Evolutionary conservation across 2,113 vertebrate species (phyloP).

Genomic region (Carlito syrichta): DNA sequence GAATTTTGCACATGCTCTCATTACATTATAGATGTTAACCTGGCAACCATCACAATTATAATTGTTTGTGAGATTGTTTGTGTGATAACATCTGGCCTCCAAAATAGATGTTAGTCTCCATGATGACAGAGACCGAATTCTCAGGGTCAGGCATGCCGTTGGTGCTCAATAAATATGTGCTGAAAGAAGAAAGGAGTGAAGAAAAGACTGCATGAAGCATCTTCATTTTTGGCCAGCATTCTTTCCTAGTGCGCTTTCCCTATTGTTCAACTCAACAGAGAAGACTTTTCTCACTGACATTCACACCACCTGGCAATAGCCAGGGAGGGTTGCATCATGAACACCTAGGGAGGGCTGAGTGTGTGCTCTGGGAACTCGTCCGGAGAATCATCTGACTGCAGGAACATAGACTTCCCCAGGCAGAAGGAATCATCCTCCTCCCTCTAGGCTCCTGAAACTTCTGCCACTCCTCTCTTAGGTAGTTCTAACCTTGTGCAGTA

Average conservation of each 20-base stretch:
- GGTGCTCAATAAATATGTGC: neutral
- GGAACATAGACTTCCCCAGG: neutral
- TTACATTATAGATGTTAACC: neutral
- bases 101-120: neutral
- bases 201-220: neutral
- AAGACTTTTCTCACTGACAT: neutral
- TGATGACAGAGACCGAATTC: neutral
- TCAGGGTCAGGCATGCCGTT: neutral
- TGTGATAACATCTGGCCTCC: neutral
- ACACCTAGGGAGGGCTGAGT: neutral
- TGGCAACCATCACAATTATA: neutral
- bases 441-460: neutral
- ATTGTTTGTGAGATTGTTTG: neutral
- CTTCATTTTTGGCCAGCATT: neutral
- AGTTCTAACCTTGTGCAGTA: fast-evolving
- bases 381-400: neutral
- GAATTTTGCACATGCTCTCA: neutral
- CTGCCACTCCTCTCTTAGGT: neutral
- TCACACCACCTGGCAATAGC: neutral
- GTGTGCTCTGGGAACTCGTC: neutral
- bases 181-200: neutral
- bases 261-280: neutral
- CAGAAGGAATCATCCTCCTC: neutral
- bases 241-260: neutral
- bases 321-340: neutral